These are phyloP conservation scores for Aspidiotus rigidus DNA, from an alignment of 2,888 invertebrate genomes.

Conservation along the genomic window DNA sequence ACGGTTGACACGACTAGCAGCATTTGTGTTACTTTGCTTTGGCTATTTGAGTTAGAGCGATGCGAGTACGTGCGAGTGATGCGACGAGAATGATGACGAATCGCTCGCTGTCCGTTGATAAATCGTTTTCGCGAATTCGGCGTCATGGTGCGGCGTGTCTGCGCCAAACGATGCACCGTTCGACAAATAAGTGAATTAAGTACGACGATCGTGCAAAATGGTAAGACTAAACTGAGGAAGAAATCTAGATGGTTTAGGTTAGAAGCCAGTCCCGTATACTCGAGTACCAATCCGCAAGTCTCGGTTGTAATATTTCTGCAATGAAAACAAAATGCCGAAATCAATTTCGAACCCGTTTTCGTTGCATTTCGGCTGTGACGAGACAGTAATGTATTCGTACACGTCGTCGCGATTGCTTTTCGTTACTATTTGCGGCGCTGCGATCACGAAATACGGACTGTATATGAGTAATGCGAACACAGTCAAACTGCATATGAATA, in stretches of 20 bases:
- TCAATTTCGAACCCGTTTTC: no score
- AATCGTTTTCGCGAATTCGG: slow-evolving; percentile 30
- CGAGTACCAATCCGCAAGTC: slow-evolving; percentile 20
- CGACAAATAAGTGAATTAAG: slow-evolving; percentile 62
- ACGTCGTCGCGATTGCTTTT: slow-evolving; percentile 16
- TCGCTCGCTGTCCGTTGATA: not conserved
- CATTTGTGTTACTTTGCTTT: slow-evolving; percentile 70
- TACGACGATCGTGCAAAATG: slow-evolving; percentile 59
- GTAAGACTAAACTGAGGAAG: slow-evolving; percentile 60
- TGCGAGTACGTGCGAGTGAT: slow-evolving; percentile 15
- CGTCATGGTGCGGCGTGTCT: slow-evolving; percentile 40
- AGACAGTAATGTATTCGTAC: no score
- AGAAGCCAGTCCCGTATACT: slow-evolving; percentile 23
- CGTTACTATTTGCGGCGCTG: slow-evolving; percentile 39
- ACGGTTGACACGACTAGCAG: slow-evolving; percentile 69
- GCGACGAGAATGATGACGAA: slow-evolving; percentile 8
- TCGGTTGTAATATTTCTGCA: slow-evolving; percentile 21
- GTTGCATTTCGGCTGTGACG: no score
- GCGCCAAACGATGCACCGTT: slow-evolving; percentile 55
- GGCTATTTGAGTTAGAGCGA: slow-evolving; percentile 43
- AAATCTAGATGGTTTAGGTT: slow-evolving; percentile 63
- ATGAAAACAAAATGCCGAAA: no score
- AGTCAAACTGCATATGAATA: slow-evolving; percentile 50
- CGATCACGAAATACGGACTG: slow-evolving; percentile 50
- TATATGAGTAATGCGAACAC: slow-evolving; percentile 50